Base-by-base conservation (phyloP, 2,113 vertebrate species). In the Chauna torquata region DNA sequence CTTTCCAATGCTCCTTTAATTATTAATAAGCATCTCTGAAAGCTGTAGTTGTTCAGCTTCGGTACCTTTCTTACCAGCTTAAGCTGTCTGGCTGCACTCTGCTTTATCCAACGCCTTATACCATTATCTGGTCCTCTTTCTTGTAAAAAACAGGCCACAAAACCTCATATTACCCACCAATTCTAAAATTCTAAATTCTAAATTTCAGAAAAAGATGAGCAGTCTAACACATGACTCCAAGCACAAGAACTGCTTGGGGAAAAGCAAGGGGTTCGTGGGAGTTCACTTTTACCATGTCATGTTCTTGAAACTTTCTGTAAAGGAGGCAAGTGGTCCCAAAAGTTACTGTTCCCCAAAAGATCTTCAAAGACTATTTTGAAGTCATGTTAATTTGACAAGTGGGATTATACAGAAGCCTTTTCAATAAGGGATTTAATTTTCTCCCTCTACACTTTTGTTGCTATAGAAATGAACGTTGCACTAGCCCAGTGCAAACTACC, bases 101-200 rank as follows among this genome's bases (percentile, higher is more conserved):
- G 49, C 55, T 28, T 16, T 71, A 2, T 4, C 8, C 50, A 16
- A 4, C 2, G 28, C 78, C 3, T 5, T 7, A 2, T 1, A 6
- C 7, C 66, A 16, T 2, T 2, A 6, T 50, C 40, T 2, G 23
- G 2, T n/a, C 44, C 50, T 4, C 1, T 4, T 36, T 28, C 78
- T 49, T 8, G 22, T 3, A 11, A 1, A 20, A 16, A 49, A 38
- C 8, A 11, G n/a, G 55, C 27, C 32, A 12, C 18, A 8, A 24
- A 36, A 30, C n/a, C 61, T 42, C 3, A 0, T 2, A 8, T 12
- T 6, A 18, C n/a, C 25, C 82, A 68, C 10, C 44, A 16, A 0
- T 5, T 42, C 30, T 3, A 18, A 17, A 17, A 69, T 2, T 3
- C 54, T 15, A 0, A 16, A 74, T 3, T 2, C 36, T 15, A 0